Percentiles rank a stretch among this genome's conserved stretches.
Evolutionary conservation across 2,797 vertebrate species (phyloP).

Genomic region (Lagorchestes hirsutus): DNA sequence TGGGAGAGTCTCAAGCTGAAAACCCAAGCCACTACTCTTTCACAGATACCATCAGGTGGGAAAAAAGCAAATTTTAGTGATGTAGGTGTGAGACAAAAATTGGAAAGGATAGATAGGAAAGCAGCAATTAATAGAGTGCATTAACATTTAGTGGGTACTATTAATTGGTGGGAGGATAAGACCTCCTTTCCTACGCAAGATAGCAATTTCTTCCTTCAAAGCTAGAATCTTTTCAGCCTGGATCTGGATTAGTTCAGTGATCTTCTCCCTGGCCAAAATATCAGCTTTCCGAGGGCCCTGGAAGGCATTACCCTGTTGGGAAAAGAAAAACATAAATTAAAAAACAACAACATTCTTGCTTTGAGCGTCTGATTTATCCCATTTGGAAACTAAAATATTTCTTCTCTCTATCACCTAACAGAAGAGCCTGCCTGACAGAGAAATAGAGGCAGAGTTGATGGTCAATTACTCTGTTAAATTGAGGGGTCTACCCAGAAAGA

Average conservation of each 20-base stretch:
- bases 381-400: slow-evolving; percentile 37
- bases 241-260: slow-evolving; percentile 83
- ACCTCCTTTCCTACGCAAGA: slow-evolving; percentile 86
- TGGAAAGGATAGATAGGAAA: not conserved
- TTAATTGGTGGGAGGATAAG: slow-evolving; percentile 83
- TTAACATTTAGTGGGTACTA: slow-evolving; percentile 31
- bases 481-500: not conserved
- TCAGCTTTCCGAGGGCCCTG: slow-evolving; percentile 81
- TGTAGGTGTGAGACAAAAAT: not conserved
- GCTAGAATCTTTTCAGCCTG: slow-evolving; percentile 79
- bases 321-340: slow-evolving; percentile 6
- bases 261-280: slow-evolving; percentile 80
- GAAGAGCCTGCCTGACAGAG: not conserved
- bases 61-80: not conserved
- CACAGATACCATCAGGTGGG: not conserved
- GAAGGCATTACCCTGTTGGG: slow-evolving; percentile 87
- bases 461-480: not conserved
- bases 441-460: not conserved
- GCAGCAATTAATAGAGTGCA: not conserved
- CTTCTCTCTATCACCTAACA: not conserved
- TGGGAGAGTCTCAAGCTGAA: not conserved
- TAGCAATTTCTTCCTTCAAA: slow-evolving; percentile 86
- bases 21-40: not conserved
- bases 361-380: not conserved
- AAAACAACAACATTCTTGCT: not conserved